Evolutionary conservation across 2,113 vertebrate species (phyloP).

Genomic region (Cinclus mexicanus): DNA sequence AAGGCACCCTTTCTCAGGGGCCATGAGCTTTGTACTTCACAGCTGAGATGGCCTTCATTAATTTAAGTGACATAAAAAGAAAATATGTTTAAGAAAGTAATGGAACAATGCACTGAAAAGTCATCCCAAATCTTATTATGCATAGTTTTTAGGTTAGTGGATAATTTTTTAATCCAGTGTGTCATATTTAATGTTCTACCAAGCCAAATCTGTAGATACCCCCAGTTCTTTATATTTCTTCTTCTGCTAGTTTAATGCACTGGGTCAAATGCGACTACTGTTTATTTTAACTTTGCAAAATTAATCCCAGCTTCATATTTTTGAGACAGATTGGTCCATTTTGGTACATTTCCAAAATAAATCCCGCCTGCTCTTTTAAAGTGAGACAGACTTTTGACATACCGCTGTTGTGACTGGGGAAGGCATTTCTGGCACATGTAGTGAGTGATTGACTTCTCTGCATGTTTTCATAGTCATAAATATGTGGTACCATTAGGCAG

Average conservation of each 20-base stretch:
- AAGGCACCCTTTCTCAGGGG: neutral
- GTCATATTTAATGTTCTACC: neutral
- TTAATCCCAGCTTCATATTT: conserved; percentile 61
- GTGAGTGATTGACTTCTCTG: conserved; percentile 20
- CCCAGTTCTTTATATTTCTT: neutral
- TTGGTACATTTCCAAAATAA: conserved; percentile 67
- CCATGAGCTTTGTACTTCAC: neutral
- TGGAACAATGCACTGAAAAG: neutral
- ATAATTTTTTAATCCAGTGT: neutral
- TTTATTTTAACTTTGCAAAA: conserved; percentile 70
- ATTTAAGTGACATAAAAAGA: neutral
- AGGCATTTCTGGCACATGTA: conserved; percentile 27
- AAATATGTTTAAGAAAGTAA: neutral
- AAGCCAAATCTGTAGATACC: neutral
- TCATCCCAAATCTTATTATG: neutral
- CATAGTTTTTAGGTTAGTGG: neutral
- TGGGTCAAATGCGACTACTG: conserved; percentile 30
- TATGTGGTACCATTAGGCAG: conserved; percentile 2
- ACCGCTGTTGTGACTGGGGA: conserved; percentile 21
- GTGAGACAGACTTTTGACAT: conserved; percentile 41
- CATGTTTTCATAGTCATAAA: conserved; percentile 64
- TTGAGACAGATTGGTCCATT: conserved; percentile 23
- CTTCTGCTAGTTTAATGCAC: conserved; percentile 30
- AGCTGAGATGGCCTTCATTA: neutral
- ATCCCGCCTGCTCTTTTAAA: conserved; percentile 58